Evolutionary conservation across 92 coral and sea anemone species (phyloP).

Genomic region (Bergia sp.): DNA sequence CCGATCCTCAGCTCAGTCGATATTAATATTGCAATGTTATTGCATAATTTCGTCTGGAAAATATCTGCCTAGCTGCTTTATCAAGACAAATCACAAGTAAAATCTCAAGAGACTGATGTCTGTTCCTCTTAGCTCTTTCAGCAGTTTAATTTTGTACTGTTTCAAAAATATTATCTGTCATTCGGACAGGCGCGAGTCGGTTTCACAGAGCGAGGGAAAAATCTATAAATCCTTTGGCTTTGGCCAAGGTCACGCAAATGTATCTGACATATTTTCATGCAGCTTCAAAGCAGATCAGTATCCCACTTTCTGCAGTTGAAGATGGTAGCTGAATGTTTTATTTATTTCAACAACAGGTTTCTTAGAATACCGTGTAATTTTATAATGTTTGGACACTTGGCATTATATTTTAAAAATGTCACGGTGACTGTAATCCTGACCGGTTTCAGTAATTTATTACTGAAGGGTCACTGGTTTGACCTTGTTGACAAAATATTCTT

Average conservation of each 20-base stretch:
- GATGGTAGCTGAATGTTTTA: slow-evolving; percentile 29
- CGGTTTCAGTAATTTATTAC: slow-evolving; percentile 14
- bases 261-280: slow-evolving; percentile 31
- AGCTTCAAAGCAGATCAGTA: slow-evolving; percentile 28
- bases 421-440: slow-evolving; percentile 17
- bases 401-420: slow-evolving; percentile 14
- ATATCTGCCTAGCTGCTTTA: slow-evolving; percentile 20
- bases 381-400: slow-evolving; percentile 19
- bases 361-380: slow-evolving; percentile 29
- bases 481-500: slow-evolving; percentile 31
- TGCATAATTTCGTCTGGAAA: slow-evolving; percentile 1
- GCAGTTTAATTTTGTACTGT: slow-evolving; percentile 11
- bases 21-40: background rate
- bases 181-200: slow-evolving; percentile 29
- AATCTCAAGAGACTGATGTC: slow-evolving; percentile 22
- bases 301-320: slow-evolving; percentile 18
- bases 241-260: slow-evolving; percentile 18
- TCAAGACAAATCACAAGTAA: background rate
- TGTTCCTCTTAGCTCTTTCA: slow-evolving; percentile 16
- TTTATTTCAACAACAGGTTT: slow-evolving; percentile 23
- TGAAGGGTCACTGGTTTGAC: slow-evolving; percentile 4
- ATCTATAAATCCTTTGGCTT: slow-evolving; percentile 6
- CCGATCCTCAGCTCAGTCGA: slow-evolving; percentile 8
- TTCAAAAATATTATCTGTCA: slow-evolving; percentile 13
- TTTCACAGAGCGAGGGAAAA: slow-evolving; percentile 16